Percentiles rank a stretch among this genome's conserved stretches.
Conservation (phyloP, 2,888 invertebrate genomes). For the Harmothoe impar region DNA sequence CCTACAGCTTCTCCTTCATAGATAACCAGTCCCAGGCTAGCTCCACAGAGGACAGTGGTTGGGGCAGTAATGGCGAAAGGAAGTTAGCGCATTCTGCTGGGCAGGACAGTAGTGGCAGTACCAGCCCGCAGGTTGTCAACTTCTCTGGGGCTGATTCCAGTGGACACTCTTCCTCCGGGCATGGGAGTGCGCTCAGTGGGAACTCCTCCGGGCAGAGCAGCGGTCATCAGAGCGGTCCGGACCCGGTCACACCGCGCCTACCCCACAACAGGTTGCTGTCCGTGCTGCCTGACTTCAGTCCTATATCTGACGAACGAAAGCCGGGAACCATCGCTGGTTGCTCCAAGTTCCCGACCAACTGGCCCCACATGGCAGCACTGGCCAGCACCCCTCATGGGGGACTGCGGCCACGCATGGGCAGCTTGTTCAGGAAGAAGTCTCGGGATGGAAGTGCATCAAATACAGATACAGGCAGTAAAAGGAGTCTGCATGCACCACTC, state of each 20-base stretch:
- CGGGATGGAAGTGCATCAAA: neutral
- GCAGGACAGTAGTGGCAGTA: neutral
- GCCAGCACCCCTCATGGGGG: slow-evolving; percentile 23
- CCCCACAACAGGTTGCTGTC: neutral
- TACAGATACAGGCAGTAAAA: too few species aligned
- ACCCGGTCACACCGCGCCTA: neutral
- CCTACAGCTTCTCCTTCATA: slow-evolving; percentile 1
- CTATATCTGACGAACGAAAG: neutral
- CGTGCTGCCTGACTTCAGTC: slow-evolving; percentile 46
- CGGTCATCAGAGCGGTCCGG: too few species aligned
- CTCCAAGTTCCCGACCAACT: slow-evolving; percentile 18
- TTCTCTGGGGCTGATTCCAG: neutral
- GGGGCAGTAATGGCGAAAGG: neutral
- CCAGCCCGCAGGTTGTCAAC: neutral
- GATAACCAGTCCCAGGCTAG: neutral
- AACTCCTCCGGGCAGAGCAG: neutral
- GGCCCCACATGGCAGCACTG: neutral
- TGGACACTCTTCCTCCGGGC: neutral
- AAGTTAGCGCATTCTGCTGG: neutral
- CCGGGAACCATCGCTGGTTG: slow-evolving; percentile 36
- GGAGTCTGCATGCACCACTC: slow-evolving; percentile 5
- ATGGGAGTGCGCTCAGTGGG: neutral
- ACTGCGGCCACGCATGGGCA: neutral
- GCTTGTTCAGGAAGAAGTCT: neutral
- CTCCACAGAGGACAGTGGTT: neutral